Evolutionary conservation across 1,140 invertebrate species (phyloP).

Genomic region (Rhynchophorus ferrugineus): DNA sequence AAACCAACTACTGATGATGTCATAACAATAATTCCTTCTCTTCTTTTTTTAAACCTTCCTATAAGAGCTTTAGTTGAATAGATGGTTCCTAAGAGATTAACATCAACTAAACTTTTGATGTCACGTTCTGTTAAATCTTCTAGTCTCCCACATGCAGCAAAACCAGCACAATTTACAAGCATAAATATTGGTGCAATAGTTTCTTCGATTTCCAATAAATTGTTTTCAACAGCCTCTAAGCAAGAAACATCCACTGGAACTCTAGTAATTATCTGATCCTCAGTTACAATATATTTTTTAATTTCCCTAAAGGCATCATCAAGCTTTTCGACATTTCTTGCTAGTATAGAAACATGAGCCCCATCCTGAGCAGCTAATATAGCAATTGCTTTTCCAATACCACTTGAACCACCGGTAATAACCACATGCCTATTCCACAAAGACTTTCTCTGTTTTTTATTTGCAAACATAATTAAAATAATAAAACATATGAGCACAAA

Average conservation of each 20-base stretch:
- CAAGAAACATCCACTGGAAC: constrained; percentile 66
- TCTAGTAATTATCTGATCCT: constrained; percentile 59
- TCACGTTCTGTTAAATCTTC: constrained; percentile 70
- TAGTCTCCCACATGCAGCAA: constrained; percentile 68
- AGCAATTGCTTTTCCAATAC: constrained; percentile 84
- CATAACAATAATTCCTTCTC: constrained; percentile 72
- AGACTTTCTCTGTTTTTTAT: constrained; percentile 27
- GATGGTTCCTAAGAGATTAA: constrained; percentile 67
- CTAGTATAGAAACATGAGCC: constrained; percentile 83
- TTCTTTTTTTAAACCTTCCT: constrained; percentile 60
- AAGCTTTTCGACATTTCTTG: constrained; percentile 66
- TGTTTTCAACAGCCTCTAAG: constrained; percentile 53
- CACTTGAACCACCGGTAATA: constrained; percentile 92
- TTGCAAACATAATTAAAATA: too few relatives aligned
- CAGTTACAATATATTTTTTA: constrained; percentile 35
- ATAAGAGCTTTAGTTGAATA: constrained; percentile 62
- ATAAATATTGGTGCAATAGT: constrained; percentile 69
- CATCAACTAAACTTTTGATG: constrained; percentile 61
- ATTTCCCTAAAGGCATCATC: constrained; percentile 55
- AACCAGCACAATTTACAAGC: constrained; percentile 88
- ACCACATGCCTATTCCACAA: constrained; percentile 53
- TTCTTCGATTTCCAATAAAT: constrained; percentile 40
- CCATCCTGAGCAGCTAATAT: constrained; percentile 67
- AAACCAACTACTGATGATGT: constrained; percentile 87
- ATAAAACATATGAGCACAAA: too few relatives aligned